Base-by-base conservation (phyloP, 1,140 invertebrate genomes). In the Zaprionus ornatus region DNA sequence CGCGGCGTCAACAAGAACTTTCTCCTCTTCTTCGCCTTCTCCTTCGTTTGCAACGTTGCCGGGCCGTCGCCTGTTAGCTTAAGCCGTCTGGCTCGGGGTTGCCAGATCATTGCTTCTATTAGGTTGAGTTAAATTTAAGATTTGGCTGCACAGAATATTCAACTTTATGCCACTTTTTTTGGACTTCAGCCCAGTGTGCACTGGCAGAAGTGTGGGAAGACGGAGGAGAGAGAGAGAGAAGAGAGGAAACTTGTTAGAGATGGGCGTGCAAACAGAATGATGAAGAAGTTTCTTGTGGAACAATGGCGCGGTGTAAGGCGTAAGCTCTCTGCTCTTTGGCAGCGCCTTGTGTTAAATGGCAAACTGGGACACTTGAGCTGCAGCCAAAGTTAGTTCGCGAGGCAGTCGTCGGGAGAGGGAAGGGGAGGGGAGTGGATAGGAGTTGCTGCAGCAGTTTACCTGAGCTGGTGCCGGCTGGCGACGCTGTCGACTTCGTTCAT, bases 311-410 rank as follows among this genome's bases (percentile, higher is more conserved):
- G 40, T 17, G 40, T 17, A 45, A 50, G 52, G 67, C 77, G 64
- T 80, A 78, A 63, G 70, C 29, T 13, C 68, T 37, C 35, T 27
- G 4, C 48, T 27, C 21, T 32, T 32, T 27, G 32, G 17, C 45
- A 9, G 21, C 37, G 32, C 64, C 42, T 59, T 59, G 54, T 42
- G 88, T 80, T 91, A 91, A 91, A 91, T 76, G 80, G 83, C 88
- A 84, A 83, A 77, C 88, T 88, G 88, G 88, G 88, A 91, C 87
- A 91, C 81, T 91, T 87, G 86, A 88, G 85, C 78, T 81, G 86
- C 82, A 81, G 79, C 82, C 70, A 85, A 90, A 90, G 79, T 85
- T 85, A 75, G 65, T 64, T 65, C 70, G 68, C 57, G 77, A 64
- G 62, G 65, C 63, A 73, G 50, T 13, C n/a, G 19, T 17, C 1